Evolutionary conservation across 2,888 invertebrate genomes (phyloP).

Genomic region (Antitype chi): DNA sequence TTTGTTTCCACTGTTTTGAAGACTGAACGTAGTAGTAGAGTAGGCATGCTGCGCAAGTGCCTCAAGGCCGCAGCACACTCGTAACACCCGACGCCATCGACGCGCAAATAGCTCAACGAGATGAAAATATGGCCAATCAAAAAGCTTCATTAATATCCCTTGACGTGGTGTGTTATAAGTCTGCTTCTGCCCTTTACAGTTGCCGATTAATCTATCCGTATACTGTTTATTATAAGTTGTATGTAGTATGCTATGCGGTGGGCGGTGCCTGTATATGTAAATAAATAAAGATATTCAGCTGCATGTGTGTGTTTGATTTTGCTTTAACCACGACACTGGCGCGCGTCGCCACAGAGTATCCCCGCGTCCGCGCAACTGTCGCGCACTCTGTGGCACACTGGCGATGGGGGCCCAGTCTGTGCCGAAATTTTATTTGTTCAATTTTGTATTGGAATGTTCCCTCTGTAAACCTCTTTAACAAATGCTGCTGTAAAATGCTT

Average conservation of each 20-base stretch:
- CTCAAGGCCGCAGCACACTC: not conserved
- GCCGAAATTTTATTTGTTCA: not conserved
- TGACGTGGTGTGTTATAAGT: constrained; percentile 9
- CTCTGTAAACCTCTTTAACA: not conserved
- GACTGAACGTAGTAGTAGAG: constrained; percentile 31
- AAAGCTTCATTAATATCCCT: not conserved
- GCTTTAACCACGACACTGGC: constrained; percentile 14
- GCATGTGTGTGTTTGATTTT: constrained; percentile 74
- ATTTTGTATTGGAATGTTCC: constrained; percentile 7
- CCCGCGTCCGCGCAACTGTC: too few relatives aligned
- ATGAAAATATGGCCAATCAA: not conserved
- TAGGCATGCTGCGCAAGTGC: not conserved
- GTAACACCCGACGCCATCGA: too few relatives aligned
- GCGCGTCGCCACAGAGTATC: not conserved
- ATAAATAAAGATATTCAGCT: constrained; percentile 66
- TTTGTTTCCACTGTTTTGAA: not conserved
- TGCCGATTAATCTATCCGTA: constrained; percentile 5
- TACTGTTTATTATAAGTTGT: constrained; percentile 26
- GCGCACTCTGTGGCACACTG: not conserved
- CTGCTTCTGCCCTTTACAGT: constrained; percentile 3
- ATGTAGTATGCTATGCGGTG: constrained; percentile 51
- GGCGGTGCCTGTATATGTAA: constrained; percentile 57
- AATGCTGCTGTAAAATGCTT: not conserved
- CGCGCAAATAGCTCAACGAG: too few relatives aligned
- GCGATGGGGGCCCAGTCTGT: not conserved